Percentiles rank a stretch among this genome's conserved stretches.
Conservation (phyloP, 2,888 invertebrate species). For the Siphonodentalium dalli region DNA sequence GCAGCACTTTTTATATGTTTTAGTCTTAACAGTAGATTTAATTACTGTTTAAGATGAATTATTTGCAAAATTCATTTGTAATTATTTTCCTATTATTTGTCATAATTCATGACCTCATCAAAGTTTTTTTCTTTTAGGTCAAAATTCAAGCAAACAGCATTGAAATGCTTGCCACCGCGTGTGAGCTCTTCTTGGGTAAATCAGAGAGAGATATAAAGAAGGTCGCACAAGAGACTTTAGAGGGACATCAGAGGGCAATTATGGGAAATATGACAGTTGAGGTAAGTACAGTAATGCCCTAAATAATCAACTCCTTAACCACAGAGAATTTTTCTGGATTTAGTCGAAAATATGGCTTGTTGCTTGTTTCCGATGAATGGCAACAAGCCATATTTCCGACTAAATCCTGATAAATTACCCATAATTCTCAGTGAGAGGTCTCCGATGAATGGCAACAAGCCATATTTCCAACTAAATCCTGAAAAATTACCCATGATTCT, state of each 20-base stretch:
- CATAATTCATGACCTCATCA: not conserved
- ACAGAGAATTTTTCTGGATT: not conserved
- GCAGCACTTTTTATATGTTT: too few relatives aligned
- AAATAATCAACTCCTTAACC: too few relatives aligned
- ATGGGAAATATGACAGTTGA: slow-evolving; percentile 68
- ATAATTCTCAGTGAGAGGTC: too few relatives aligned
- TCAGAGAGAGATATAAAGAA: slow-evolving; percentile 58
- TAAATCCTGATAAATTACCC: too few relatives aligned
- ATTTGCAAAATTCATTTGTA: not conserved
- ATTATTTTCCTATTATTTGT: not conserved
- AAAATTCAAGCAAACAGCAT: slow-evolving; percentile 65
- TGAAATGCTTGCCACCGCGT: slow-evolving; percentile 65
- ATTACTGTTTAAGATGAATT: not conserved
- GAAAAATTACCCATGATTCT: too few relatives aligned
- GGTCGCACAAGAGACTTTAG: slow-evolving; percentile 65
- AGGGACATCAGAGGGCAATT: slow-evolving; percentile 67
- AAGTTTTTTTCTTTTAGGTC: slow-evolving; percentile 55
- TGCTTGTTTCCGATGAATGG: not conserved
- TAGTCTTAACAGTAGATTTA: too few relatives aligned
- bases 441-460: too few relatives aligned
- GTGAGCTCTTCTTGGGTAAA: slow-evolving; percentile 66
- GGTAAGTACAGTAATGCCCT: too few relatives aligned
- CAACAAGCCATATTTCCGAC: too few relatives aligned
- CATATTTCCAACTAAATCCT: too few relatives aligned
- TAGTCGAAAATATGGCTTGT: too few relatives aligned